phyloP scores from a whole-genome alignment of 2,888 invertebrate genomes.

The Tryphoninae sp. region DNA sequence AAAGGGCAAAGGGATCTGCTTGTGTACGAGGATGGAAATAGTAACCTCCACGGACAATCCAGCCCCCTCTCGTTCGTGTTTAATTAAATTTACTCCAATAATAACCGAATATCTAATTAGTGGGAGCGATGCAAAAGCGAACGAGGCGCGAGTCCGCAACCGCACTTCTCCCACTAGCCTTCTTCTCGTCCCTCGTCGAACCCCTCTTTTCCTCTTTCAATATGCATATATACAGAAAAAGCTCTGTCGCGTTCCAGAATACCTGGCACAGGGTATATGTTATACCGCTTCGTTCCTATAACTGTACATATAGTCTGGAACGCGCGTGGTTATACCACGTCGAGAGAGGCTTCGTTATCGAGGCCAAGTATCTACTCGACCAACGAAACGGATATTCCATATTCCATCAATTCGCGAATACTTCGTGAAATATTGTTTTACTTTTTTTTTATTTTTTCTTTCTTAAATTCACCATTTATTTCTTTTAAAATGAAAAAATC shows the following conservation, averaged over 20 bases:
- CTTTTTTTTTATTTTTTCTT: conserved; percentile 1
- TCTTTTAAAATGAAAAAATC: neutral
- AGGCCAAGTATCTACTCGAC: conserved; percentile 7
- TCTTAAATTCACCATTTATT: neutral
- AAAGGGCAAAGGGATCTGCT: conserved; percentile 1
- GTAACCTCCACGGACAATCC: neutral
- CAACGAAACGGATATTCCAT: conserved; percentile 5
- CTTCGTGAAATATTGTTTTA: neutral
- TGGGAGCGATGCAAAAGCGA: conserved; percentile 35
- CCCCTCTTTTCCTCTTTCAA: neutral
- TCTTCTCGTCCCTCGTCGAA: neutral
- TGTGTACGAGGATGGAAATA: conserved; percentile 6
- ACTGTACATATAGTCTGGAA: conserved; percentile 2
- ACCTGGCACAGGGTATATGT: conserved; percentile 7
- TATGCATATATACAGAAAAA: conserved; percentile 6
- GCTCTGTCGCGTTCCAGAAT: neutral
- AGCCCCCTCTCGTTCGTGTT: conserved; percentile 36
- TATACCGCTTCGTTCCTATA: neutral
- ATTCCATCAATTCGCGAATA: conserved; percentile 11
- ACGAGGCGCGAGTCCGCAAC: conserved; percentile 16
- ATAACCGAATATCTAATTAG: conserved; percentile 62
- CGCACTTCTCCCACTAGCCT: conserved; percentile 7
- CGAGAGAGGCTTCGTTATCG: conserved; percentile 2
- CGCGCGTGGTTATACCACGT: neutral
- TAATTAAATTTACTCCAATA: conserved; percentile 61